Evolutionary conservation across 1,140 invertebrate species (phyloP).

Genomic region (Asobara japonica): DNA sequence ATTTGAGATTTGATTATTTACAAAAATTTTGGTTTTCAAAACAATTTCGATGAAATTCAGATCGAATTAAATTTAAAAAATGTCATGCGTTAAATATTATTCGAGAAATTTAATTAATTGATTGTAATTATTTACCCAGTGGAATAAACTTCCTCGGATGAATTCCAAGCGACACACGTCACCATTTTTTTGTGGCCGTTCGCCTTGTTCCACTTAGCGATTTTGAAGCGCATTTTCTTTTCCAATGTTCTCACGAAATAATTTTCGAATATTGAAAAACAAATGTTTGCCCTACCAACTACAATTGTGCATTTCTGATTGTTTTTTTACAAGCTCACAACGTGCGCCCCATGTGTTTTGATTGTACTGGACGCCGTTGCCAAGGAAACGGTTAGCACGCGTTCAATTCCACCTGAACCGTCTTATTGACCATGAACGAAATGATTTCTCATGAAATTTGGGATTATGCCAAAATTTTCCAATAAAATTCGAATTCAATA

Average conservation of each 20-base stretch:
- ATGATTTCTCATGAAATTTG: too few relatives aligned
- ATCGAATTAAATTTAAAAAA: slow-evolving; percentile 24
- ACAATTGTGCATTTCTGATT: too few relatives aligned
- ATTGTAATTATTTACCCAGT: slow-evolving; percentile 73
- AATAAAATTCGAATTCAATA: too few relatives aligned
- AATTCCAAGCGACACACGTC: slow-evolving; percentile 91
- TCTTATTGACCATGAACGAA: neutral
- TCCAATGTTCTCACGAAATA: too few relatives aligned
- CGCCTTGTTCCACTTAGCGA: slow-evolving; percentile 76
- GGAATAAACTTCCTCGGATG: slow-evolving; percentile 91
- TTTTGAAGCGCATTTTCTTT: slow-evolving; percentile 88
- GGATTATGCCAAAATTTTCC: too few relatives aligned
- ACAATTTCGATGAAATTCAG: slow-evolving; percentile 26
- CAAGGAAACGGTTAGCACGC: neutral
- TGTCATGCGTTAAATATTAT: slow-evolving; percentile 8
- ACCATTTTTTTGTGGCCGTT: slow-evolving; percentile 80
- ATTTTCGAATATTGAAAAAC: neutral
- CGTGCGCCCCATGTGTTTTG: neutral
- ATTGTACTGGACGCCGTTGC: neutral
- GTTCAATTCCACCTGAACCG: neutral
- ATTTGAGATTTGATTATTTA: too few relatives aligned
- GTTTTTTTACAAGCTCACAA: neutral
- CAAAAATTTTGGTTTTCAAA: too few relatives aligned
- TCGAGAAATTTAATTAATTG: neutral
- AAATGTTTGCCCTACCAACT: neutral